Percentiles rank a stretch among this genome's conserved stretches.
phyloP scores from a whole-genome alignment of 2,113 vertebrate species.

The Myotis davidii region DNA sequence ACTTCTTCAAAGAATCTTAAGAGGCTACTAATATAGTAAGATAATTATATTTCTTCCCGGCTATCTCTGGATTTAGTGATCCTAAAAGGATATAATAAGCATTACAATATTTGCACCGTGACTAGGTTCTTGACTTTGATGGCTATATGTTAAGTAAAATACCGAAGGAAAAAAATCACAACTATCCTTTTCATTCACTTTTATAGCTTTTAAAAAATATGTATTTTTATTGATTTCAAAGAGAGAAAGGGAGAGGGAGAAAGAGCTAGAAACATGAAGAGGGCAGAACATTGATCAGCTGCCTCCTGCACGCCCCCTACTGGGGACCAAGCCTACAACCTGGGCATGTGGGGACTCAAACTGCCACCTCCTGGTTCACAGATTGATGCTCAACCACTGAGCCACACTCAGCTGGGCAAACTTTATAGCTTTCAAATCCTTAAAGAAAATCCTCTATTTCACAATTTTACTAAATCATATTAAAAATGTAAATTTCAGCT shows the following conservation, averaged over 20 bases:
- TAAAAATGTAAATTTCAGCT: constrained; percentile 33
- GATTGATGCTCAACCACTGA: too few relatives aligned
- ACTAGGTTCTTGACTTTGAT: neutral
- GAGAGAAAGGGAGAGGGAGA: too few relatives aligned
- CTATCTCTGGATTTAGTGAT: neutral
- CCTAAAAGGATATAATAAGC: neutral
- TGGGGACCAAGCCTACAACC: too few relatives aligned
- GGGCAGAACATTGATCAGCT: too few relatives aligned
- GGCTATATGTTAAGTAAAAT: neutral
- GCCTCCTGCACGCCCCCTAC: too few relatives aligned
- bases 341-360: too few relatives aligned
- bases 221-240: too few relatives aligned
- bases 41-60: constrained; percentile 26
- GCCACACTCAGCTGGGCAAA: too few relatives aligned
- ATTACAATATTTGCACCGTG: neutral
- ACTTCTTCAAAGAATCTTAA: constrained; percentile 38
- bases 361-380: too few relatives aligned
- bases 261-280: too few relatives aligned
- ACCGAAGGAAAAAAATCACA: neutral
- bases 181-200: neutral
- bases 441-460: constrained; percentile 26
- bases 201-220: neutral
- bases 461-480: constrained; percentile 6
- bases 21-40: neutral
- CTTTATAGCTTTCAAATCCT: neutral